Evolutionary conservation across 2,113 vertebrate species (phyloP).

Genomic region (Blennius ocellaris): DNA sequence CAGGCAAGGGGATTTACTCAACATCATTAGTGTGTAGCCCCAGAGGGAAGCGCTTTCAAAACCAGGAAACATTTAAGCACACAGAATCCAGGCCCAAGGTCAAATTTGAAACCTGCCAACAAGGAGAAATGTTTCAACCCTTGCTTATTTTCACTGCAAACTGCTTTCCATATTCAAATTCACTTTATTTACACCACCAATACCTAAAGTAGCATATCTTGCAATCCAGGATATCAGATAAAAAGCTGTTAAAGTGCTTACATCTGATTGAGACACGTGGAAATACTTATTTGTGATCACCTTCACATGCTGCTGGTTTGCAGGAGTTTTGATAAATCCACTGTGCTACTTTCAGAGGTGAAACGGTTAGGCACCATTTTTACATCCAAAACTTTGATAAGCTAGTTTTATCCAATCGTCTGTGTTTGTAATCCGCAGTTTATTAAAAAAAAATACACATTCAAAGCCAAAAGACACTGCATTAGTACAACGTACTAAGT

Average conservation of each 20-base stretch:
- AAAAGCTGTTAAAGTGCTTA: slow-evolving; percentile 24
- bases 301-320: background rate
- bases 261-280: too few relatives aligned
- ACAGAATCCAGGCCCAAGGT: slow-evolving; percentile 41
- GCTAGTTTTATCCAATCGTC: background rate
- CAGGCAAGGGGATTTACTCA: slow-evolving; percentile 28
- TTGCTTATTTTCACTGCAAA: slow-evolving; percentile 1
- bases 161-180: slow-evolving; percentile 61
- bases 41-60: slow-evolving; percentile 44
- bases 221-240: slow-evolving; percentile 34
- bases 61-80: slow-evolving; percentile 27
- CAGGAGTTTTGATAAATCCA: background rate
- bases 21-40: slow-evolving; percentile 7
- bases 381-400: background rate
- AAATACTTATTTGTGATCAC: too few relatives aligned
- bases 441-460: too few relatives aligned
- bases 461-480: too few relatives aligned
- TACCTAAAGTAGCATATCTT: slow-evolving; percentile 30
- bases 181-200: slow-evolving; percentile 47
- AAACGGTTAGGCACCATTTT: background rate
- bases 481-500: too few relatives aligned
- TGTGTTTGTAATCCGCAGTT: background rate
- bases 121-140: slow-evolving; percentile 31
- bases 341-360: too few relatives aligned
- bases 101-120: slow-evolving; percentile 52